Evolutionary conservation across 2,113 vertebrate genomes (phyloP).

Genomic region (Rana temporaria): DNA sequence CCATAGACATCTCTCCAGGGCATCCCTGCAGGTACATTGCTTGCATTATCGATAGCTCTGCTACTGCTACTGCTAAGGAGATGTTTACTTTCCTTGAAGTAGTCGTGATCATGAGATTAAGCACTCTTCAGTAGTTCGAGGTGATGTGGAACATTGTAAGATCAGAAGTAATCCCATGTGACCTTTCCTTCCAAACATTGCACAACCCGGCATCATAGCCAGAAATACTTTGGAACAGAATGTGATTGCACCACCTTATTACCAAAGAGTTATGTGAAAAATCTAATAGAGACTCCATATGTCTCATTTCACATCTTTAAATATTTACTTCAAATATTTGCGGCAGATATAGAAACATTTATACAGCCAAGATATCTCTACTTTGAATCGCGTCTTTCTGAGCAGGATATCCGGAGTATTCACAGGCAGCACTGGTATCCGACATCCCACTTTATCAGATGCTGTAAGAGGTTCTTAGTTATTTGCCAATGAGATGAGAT

Average conservation of each 20-base stretch:
- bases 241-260: constrained; percentile 50
- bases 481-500: too few relatives aligned
- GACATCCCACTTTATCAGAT: too few relatives aligned
- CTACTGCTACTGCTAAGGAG: not conserved
- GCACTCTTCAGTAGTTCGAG: not conserved
- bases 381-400: not conserved
- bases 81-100: constrained; percentile 27
- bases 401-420: not conserved
- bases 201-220: constrained; percentile 3
- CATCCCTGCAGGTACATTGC: too few relatives aligned
- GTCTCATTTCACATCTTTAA: constrained; percentile 28
- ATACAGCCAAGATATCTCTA: constrained; percentile 19
- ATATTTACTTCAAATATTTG: constrained; percentile 45
- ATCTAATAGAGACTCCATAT: constrained; percentile 43
- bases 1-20: too few relatives aligned
- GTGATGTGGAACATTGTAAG: constrained; percentile 16
- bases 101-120: not conserved
- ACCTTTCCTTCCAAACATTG: constrained; percentile 16
- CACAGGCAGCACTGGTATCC: not conserved
- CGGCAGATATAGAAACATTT: constrained; percentile 25
- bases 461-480: too few relatives aligned
- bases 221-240: constrained; percentile 35
- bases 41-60: too few relatives aligned
- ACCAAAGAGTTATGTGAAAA: not conserved
- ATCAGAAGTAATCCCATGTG: constrained; percentile 35